Percentiles rank a stretch among this genome's conserved stretches.
These are phyloP conservation scores for Steinernema khuongi DNA, from an alignment of 1,140 invertebrate genomes.

Conservation along the genomic window DNA sequence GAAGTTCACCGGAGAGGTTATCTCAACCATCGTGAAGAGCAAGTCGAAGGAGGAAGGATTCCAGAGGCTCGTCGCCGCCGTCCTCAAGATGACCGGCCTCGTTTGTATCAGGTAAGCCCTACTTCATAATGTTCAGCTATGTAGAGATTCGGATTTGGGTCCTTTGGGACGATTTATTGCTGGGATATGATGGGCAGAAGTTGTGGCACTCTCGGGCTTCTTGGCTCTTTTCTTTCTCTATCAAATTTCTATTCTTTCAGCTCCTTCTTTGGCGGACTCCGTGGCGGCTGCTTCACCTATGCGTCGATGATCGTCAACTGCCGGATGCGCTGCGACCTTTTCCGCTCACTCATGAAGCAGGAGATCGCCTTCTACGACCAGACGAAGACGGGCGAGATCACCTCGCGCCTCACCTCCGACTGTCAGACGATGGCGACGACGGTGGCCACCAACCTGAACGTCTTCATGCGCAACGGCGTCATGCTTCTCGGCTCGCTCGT, in stretches of 20 bases:
- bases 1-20: slow-evolving; percentile 37
- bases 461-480: slow-evolving; percentile 52
- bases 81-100: slow-evolving; percentile 25
- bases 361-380: slow-evolving; percentile 48
- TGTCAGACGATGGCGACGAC: slow-evolving; percentile 40
- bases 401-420: slow-evolving; percentile 46
- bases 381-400: slow-evolving; percentile 46
- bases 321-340: slow-evolving; percentile 40
- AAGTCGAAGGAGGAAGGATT: slow-evolving; percentile 17
- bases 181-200: too few relatives aligned
- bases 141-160: too few relatives aligned
- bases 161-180: too few relatives aligned
- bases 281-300: slow-evolving; percentile 46
- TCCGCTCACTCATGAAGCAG: slow-evolving; percentile 40
- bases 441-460: slow-evolving; percentile 47
- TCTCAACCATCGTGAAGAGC: slow-evolving; percentile 35
- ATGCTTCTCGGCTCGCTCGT: slow-evolving; percentile 56
- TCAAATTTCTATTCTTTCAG: slow-evolving; percentile 25
- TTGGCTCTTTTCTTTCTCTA: neutral
- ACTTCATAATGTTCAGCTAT: slow-evolving; percentile 16
- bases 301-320: slow-evolving; percentile 40
- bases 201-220: slow-evolving; percentile 8
- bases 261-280: slow-evolving; percentile 40
- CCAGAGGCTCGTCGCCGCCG: slow-evolving; percentile 20
- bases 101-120: slow-evolving; percentile 30